A percentile compares a stretch with the other conserved stretches of the same genome.
These are phyloP conservation scores for Philopedon plagiatum DNA, from an alignment of 2,888 invertebrate genomes.

Conservation along the genomic window DNA sequence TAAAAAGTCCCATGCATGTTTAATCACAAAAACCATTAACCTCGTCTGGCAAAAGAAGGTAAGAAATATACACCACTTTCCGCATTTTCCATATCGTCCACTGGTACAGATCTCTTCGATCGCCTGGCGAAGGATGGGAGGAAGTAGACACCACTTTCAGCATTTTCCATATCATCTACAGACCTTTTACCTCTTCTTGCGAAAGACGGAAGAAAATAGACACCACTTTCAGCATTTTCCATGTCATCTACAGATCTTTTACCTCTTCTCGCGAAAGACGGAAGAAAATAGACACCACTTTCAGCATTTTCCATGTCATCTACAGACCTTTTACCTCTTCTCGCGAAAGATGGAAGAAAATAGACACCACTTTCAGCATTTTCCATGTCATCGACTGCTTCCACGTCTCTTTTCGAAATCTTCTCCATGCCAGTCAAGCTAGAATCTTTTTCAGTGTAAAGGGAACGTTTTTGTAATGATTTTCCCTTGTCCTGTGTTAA, in stretches of 20 bases:
- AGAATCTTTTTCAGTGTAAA: conserved; percentile 44
- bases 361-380: conserved; percentile 33
- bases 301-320: conserved; percentile 52
- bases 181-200: conserved; percentile 36
- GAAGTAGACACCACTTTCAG: conserved; percentile 47
- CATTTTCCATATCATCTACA: conserved; percentile 21
- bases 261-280: conserved; percentile 47
- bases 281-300: conserved; percentile 51
- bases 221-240: conserved; percentile 45
- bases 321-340: conserved; percentile 41
- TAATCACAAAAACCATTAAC: neutral
- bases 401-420: conserved; percentile 43
- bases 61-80: conserved; percentile 46
- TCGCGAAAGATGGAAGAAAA: conserved; percentile 37
- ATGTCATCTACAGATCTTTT: conserved; percentile 46
- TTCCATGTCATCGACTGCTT: conserved; percentile 31
- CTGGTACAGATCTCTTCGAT: conserved; percentile 37
- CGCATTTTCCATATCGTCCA: conserved; percentile 48
- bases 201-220: conserved; percentile 46
- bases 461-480: conserved; percentile 39
- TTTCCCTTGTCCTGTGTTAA: conserved; percentile 23
- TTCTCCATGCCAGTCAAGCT: conserved; percentile 45
- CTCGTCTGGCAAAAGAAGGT: conserved; percentile 47
- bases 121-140: conserved; percentile 50
- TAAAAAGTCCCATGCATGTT: no score